Evolutionary conservation across 1,140 invertebrate genomes (phyloP).

Genomic region (Euura saliciscinereae): DNA sequence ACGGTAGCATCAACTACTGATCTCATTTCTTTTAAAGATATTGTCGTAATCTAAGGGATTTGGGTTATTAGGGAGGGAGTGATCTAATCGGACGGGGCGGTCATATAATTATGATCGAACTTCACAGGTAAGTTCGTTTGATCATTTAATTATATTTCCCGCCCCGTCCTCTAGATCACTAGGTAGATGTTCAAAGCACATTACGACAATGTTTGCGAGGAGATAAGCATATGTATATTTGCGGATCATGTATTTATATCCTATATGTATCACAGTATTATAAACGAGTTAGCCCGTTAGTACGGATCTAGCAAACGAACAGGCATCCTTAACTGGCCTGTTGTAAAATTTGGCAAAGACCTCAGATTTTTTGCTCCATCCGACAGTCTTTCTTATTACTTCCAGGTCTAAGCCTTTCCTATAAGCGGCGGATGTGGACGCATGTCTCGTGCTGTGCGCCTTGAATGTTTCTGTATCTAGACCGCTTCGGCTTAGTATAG

Average conservation of each 20-base stretch:
- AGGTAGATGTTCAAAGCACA: no score
- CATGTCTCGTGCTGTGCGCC: no score
- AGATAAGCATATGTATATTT: neutral
- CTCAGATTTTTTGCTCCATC: slow-evolving; percentile 31
- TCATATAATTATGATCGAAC: no score
- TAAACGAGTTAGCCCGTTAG: neutral
- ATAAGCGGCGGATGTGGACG: slow-evolving; percentile 31
- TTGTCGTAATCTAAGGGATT: no score
- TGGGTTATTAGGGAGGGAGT: no score
- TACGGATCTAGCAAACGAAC: neutral
- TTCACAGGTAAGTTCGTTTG: no score
- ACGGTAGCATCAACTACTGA: no score
- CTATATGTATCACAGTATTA: neutral
- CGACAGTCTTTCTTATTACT: slow-evolving; percentile 28
- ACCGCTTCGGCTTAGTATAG: slow-evolving; percentile 25
- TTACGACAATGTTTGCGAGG: neutral
- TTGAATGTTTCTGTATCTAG: slow-evolving; percentile 31
- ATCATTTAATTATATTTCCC: no score
- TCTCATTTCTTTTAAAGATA: no score
- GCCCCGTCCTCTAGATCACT: no score
- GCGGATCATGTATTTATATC: neutral
- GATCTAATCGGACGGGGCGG: no score
- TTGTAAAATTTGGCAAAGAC: slow-evolving; percentile 36
- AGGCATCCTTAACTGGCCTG: slow-evolving; percentile 23
- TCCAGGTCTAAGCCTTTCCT: slow-evolving; percentile 30